A percentile compares a stretch with the other conserved stretches of the same genome.
These are phyloP conservation scores for Enoplolaimus lenunculus DNA, from an alignment of 2,888 invertebrate genomes.

Conservation along the genomic window DNA sequence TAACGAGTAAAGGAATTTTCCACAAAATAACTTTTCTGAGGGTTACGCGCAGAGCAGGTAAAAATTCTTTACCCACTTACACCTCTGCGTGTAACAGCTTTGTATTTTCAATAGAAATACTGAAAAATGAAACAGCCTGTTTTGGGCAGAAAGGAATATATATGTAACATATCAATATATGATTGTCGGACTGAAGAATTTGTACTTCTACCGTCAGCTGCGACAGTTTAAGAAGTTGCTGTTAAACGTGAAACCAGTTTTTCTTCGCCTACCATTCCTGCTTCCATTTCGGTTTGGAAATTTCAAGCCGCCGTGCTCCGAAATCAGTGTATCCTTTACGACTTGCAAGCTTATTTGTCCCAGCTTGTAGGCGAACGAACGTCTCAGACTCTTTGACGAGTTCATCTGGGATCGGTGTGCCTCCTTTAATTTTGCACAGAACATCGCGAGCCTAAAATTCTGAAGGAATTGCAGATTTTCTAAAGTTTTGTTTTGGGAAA, in stretches of 20 bases:
- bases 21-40: too few species aligned
- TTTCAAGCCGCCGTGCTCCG: conserved; percentile 44
- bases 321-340: conserved; percentile 48
- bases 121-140: background rate
- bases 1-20: too few species aligned
- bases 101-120: background rate
- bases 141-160: too few species aligned
- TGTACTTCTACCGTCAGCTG: too few species aligned
- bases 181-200: too few species aligned
- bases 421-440: conserved; percentile 16
- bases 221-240: too few species aligned
- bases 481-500: too few species aligned
- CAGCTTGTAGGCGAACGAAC: conserved; percentile 45
- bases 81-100: too few species aligned
- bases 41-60: too few species aligned
- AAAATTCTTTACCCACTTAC: too few species aligned
- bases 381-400: conserved; percentile 16
- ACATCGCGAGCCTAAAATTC: conserved; percentile 18
- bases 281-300: conserved; percentile 34
- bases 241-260: background rate
- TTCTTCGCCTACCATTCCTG: conserved; percentile 34
- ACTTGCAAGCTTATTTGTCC: conserved; percentile 47
- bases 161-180: too few species aligned
- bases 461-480: background rate
- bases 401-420: conserved; percentile 16